Base-by-base conservation (phyloP, 2,888 invertebrate species). In the Drosophila niveifrons region DNA sequence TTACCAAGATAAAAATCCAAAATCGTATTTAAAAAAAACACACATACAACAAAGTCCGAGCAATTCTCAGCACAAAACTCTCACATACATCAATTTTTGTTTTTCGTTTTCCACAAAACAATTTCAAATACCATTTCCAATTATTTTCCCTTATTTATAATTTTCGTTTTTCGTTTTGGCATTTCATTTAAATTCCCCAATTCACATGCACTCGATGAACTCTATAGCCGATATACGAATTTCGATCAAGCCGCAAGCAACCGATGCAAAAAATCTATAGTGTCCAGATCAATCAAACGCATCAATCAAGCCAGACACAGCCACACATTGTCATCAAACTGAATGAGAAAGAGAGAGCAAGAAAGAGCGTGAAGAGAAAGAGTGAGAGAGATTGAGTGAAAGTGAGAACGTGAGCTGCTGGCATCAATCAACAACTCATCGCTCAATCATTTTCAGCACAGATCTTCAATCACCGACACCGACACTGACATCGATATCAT, bases 1-100 rank as follows among this genome's bases (percentile, higher is more conserved):
- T n/a, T n/a, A 2, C 11, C 36, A 36, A n/a, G 1, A 44, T 77
- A 77, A 77, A 68, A 69, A 64, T 75, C 65, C 66, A 76, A 74
- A 66, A 64, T 57, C 61, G 58, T 66, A 55, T 51, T 64, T 44
- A 23, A 23, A 23, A 23, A 66, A 67, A 29, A 56, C n/a, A 36
- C 34, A 36, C 34, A 36, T 44, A 48, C 41, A 51, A 59, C 51
- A 66, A 50, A 43, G 47, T 36, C 39, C 62, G 51, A 63, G 28
- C 52, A 56, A 59, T 46, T 53, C 39, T 23, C 23, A 52, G 23
- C 55, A 18, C 31, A 31, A 29, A 31, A 28, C 41, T 29, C n/a
- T 23, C 28, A 47, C 28, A n/a, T 9, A 13, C 18, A 3, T 11
- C 18, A 18, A 18, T n/a, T 44, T 31, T 41, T 39, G 34, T 31